Evolutionary conservation across 2,113 vertebrate genomes (phyloP), one percentile per base, ranked within the genome.

Genomic region (Tichodroma muraria): DNA sequence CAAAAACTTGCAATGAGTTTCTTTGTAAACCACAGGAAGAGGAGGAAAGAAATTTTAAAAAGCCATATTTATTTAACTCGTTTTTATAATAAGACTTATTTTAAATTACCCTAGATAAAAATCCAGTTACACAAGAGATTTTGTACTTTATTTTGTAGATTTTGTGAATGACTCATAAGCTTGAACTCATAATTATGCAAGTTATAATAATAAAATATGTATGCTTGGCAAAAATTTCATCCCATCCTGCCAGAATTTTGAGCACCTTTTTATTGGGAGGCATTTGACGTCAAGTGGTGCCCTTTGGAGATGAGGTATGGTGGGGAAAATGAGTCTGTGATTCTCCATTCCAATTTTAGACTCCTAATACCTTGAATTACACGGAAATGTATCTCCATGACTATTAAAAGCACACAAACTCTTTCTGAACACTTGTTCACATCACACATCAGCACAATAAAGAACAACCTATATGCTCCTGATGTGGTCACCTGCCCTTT

Each of bases 201-300:
- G 77, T 88, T 60, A 56, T 19, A 66, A 53, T 80, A 93, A 90
- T 90, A 92, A 90, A 90, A 94, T 73, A 73, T 73, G 72, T 75
- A 80, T 65, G 78, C 64, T 53, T 93, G 92, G 90, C 85, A 95
- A 96, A 94, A 95, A 77, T 61, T 47, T 81, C 49, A 64, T 57
- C 30, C 1, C 0, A 53, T 68, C 37, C 80, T 92, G 88, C 77
- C 90, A 95, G 86, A 85, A 90, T 78, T 90, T 52, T 75, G 56
- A 94, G 77, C 65, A 94, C 73, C 76, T 81, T 94, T 90, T 86
- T 89, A 86, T 96, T 90, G 69, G 42, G 31, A 85, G n/a, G 45
- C 45, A 56, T 61, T 45, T 96, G 78, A 91, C 40, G 15, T 93
- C 95, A 93, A 6, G 38, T 65, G 28, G 23, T 84, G 83, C 53